phyloP scores from a whole-genome alignment of 2,888 invertebrate species.

The Dioctria linearis region DNA sequence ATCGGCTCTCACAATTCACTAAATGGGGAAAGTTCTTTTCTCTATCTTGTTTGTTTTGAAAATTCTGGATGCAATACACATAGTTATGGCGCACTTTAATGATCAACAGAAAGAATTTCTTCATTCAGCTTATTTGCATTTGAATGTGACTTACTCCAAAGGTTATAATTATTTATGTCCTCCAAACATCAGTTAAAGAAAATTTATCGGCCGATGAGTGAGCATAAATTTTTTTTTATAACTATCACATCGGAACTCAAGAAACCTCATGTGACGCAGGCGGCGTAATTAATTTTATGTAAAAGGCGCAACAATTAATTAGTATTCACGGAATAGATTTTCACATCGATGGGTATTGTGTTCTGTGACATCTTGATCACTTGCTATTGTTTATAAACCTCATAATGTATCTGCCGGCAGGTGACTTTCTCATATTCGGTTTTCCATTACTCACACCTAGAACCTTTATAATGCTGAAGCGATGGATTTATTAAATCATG shows the following conservation, averaged over 20 bases:
- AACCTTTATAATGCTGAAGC: not conserved
- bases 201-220: slow-evolving; percentile 25
- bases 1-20: too few relatives aligned
- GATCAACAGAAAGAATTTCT: slow-evolving; percentile 24
- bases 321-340: slow-evolving; percentile 39
- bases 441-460: slow-evolving; percentile 22
- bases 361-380: slow-evolving; percentile 49
- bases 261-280: slow-evolving; percentile 19
- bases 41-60: not conserved
- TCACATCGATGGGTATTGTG: slow-evolving; percentile 10
- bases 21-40: too few relatives aligned
- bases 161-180: slow-evolving; percentile 33
- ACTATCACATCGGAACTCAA: slow-evolving; percentile 2
- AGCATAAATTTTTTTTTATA: slow-evolving; percentile 21
- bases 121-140: slow-evolving; percentile 28
- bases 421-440: not conserved
- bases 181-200: slow-evolving; percentile 24
- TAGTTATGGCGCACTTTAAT: slow-evolving; percentile 23
- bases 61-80: slow-evolving; percentile 1
- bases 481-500: slow-evolving; percentile 35
- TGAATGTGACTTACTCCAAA: slow-evolving; percentile 34
- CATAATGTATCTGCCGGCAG: not conserved
- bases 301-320: slow-evolving; percentile 43
- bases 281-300: slow-evolving; percentile 46
- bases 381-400: slow-evolving; percentile 39